Evolutionary conservation across 2,113 vertebrate species (phyloP).

Genomic region (Gobiocypris rarus): DNA sequence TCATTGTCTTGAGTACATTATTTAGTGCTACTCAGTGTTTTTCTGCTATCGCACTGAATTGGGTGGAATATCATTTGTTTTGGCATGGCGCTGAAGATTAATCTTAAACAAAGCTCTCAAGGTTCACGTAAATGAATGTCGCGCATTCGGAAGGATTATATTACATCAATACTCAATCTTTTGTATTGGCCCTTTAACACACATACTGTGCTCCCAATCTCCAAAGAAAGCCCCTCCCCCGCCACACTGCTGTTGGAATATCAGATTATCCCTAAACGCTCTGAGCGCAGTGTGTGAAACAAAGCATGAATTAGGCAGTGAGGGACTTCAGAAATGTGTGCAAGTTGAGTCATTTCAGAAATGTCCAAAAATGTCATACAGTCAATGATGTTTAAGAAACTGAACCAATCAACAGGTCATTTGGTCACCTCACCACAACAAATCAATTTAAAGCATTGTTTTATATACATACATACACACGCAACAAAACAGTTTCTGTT

Average conservation of each 20-base stretch:
- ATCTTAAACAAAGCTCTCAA: background rate
- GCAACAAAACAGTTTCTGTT: constrained; percentile 22
- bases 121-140: background rate
- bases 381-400: background rate
- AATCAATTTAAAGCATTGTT: background rate
- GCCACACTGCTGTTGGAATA: constrained; percentile 8
- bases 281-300: background rate
- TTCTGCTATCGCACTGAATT: background rate
- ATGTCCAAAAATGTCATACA: constrained; percentile 2
- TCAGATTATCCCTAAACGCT: constrained; percentile 48
- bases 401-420: constrained; percentile 5
- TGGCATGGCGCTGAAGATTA: background rate
- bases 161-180: background rate
- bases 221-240: constrained; percentile 41
- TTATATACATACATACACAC: background rate
- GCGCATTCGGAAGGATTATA: background rate
- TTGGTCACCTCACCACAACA: background rate
- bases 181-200: background rate
- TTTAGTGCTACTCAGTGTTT: background rate
- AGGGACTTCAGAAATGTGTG: constrained; percentile 4
- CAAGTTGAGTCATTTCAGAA: background rate
- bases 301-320: background rate
- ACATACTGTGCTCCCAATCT: background rate
- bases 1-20: background rate
- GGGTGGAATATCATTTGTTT: background rate